phyloP scores from a whole-genome alignment of 2,797 vertebrate species.

The Chromobotia macracanthus region DNA sequence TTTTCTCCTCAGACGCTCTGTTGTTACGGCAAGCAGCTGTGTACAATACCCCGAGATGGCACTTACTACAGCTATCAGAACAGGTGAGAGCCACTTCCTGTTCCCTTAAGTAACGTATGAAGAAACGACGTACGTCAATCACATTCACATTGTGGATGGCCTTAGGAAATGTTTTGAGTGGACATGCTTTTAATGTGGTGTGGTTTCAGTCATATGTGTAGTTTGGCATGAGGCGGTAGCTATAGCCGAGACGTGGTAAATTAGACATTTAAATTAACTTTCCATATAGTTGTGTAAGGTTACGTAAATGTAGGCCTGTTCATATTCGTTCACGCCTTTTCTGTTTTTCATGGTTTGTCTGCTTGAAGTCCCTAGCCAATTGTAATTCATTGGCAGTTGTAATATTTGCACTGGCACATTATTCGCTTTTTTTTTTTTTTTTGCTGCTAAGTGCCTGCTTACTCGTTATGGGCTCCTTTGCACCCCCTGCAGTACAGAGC shows the following conservation, averaged over 20 bases:
- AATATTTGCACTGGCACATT: constrained; percentile 35
- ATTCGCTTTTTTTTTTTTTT: not conserved
- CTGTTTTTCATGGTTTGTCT: not conserved
- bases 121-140: not conserved
- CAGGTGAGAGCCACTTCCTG: constrained; percentile 79
- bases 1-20: constrained; percentile 98
- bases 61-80: constrained; percentile 99
- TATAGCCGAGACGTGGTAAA: not conserved
- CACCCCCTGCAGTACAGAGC: constrained; percentile 80
- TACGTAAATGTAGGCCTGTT: not conserved
- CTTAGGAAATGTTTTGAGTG: not conserved
- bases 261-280: not conserved
- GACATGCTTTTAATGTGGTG: too few relatives aligned
- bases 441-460: constrained; percentile 39
- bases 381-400: constrained; percentile 20
- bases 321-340: not conserved
- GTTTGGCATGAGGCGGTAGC: not conserved
- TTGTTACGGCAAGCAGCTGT: constrained; percentile 98
- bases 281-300: not conserved
- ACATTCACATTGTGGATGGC: not conserved
- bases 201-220: not conserved
- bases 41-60: constrained; percentile 95
- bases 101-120: not conserved
- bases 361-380: constrained; percentile 22
- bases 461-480: constrained; percentile 67